These are phyloP conservation scores for Periplaneta americana DNA, from an alignment of 1,140 invertebrate genomes.

Conservation along the genomic window DNA sequence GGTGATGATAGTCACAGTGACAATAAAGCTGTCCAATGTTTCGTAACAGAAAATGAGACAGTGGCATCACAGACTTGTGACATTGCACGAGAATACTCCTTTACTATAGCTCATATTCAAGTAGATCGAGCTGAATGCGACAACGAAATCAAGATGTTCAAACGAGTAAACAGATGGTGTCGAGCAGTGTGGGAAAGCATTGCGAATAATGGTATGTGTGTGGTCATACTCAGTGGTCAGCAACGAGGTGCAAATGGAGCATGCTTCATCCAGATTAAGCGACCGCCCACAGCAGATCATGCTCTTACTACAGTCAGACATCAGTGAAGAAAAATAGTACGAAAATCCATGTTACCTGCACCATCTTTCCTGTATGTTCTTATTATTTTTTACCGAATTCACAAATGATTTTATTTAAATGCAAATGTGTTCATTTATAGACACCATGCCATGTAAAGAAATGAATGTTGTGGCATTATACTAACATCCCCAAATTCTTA, in stretches of 20 bases:
- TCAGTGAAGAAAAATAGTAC: background rate
- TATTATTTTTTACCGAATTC: background rate
- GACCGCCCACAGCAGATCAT: background rate
- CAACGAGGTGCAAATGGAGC: conserved; percentile 38
- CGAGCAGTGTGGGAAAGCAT: conserved; percentile 50
- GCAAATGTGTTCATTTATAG: background rate
- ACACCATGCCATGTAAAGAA: background rate
- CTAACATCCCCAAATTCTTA: background rate
- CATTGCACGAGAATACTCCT: conserved; percentile 41
- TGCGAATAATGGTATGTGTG: conserved; percentile 43
- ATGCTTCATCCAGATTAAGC: conserved; percentile 46
- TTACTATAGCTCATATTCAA: conserved; percentile 52
- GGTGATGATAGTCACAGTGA: conserved; percentile 28
- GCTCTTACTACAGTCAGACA: background rate
- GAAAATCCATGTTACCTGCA: background rate
- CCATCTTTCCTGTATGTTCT: background rate
- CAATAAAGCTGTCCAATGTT: conserved; percentile 30
- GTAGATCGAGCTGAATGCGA: conserved; percentile 37
- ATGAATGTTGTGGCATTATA: background rate
- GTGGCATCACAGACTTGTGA: conserved; percentile 43
- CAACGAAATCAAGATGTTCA: conserved; percentile 37
- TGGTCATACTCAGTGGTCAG: conserved; percentile 52
- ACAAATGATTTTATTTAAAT: background rate
- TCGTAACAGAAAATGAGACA: conserved; percentile 35
- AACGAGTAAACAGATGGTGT: conserved; percentile 54